Base-by-base conservation (phyloP, 1,140 invertebrate genomes). In the Aricia agestis region DNA sequence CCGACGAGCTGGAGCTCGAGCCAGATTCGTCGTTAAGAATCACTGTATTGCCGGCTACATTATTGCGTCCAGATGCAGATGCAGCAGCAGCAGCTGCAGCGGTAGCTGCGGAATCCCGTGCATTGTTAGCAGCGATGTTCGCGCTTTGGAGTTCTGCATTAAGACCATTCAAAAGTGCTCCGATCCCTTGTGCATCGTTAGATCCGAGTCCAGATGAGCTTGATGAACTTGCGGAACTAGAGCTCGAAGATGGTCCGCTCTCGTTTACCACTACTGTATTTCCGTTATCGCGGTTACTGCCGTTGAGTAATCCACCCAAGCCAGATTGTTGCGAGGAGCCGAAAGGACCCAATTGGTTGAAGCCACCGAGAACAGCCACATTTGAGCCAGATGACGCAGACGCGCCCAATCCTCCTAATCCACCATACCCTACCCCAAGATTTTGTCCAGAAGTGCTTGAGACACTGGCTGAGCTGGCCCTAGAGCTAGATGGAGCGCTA, bases 381-480 rank as follows among this genome's bases (percentile, higher is more conserved):
- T n/a, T 45, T 36, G 71, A 66, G 10, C 73, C 70, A 59, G 72
- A 73, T 45, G 41, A 25, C 1, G 71, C 13, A 6, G 71, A 9
- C 9, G 67, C 6, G 3, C 4, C 25, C 9, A 18, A 25, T 67
- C 32, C 41, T 61, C 59, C 17, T 6, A 17, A 25, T 61, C 2
- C n/a, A 18, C 13, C n/a, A 61, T 25, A 36, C 9, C 36, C 36
- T 36, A 1, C 36, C 5, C 36, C 36, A 9, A 36, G 36, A 36
- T 36, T 9, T 36, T 36, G 63, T 58, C 10, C 71, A 13, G 68
- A 57, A 31, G 70, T 42, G 41, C 73, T 73, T 10, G 66, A 66
- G 61, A 42, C 67, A 13, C 68, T 67, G 13, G 68, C 31, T 65
- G 65, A 61, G 36, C 18, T 66, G 36, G 65, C 18, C 10, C 17